Percentiles rank a stretch among this genome's conserved stretches.
phyloP scores from a whole-genome alignment of 2,888 invertebrate species.

The Entomobrya multifasciata region DNA sequence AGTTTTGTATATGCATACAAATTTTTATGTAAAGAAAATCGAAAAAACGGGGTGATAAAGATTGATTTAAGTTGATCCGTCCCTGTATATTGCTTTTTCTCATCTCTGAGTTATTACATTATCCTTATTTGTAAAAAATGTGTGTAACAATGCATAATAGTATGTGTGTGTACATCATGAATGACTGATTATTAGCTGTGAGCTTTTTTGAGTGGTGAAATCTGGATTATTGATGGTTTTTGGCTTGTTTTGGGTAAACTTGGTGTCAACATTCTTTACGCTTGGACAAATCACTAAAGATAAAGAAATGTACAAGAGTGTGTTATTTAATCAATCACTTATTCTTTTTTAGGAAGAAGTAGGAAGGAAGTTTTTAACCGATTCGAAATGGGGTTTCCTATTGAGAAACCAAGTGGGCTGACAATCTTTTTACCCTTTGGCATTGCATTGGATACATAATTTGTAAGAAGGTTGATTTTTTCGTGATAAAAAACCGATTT shows the following conservation, averaged over 20 bases:
- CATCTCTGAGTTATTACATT: constrained; percentile 52
- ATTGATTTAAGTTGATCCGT: constrained; percentile 49
- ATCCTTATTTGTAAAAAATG: constrained; percentile 30
- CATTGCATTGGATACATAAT: background rate
- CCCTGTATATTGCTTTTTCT: constrained; percentile 14
- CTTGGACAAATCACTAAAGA: constrained; percentile 26
- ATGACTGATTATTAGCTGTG: constrained; percentile 63
- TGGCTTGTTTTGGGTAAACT: constrained; percentile 72
- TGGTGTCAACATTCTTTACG: constrained; percentile 66
- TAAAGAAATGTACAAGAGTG: constrained; percentile 1
- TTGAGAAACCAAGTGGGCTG: background rate
- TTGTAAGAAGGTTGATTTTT: background rate
- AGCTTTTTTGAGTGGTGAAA: constrained; percentile 63
- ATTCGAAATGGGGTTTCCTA: constrained; percentile 2
- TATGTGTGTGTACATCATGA: constrained; percentile 8
- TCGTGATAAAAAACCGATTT: background rate
- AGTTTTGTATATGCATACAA: constrained; percentile 45
- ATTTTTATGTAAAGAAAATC: constrained; percentile 36
- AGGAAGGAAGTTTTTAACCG: background rate
- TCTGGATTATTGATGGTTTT: constrained; percentile 69
- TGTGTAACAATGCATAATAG: constrained; percentile 44
- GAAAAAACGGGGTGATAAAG: constrained; percentile 44
- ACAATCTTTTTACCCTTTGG: constrained; percentile 54
- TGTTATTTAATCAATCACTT: constrained; percentile 56
- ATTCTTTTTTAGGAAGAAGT: constrained; percentile 13